A percentile compares a stretch with the other conserved stretches of the same genome.
phyloP scores from a whole-genome alignment of 2,797 vertebrate genomes.

The Lagocephalus sceleratus region DNA sequence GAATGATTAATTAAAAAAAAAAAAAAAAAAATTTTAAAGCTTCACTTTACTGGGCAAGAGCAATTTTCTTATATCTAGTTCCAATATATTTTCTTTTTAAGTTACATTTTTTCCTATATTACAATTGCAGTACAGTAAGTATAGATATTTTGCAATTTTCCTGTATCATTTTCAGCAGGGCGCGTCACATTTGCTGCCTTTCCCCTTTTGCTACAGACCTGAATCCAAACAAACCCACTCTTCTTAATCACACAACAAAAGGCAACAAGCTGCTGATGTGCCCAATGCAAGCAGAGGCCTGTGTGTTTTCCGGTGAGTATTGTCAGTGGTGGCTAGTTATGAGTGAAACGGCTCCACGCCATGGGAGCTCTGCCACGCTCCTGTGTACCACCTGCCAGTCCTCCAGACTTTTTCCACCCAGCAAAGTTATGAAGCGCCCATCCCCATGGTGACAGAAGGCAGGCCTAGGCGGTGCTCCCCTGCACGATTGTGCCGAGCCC shows the following conservation, averaged over 20 bases:
- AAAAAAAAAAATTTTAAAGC: too few species aligned
- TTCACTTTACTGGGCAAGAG: too few species aligned
- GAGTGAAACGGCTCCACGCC: constrained; percentile 54
- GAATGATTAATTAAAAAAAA: too few species aligned
- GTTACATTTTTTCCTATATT: too few species aligned
- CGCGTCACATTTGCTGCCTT: constrained; percentile 2
- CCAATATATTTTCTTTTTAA: too few species aligned
- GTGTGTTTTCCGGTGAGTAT: constrained; percentile 59
- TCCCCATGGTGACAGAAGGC: constrained; percentile 77
- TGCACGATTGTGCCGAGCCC: constrained; percentile 43
- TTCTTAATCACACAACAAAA: constrained; percentile 25
- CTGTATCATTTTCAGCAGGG: constrained; percentile 3
- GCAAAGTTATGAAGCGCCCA: constrained; percentile 69
- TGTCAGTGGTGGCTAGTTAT: constrained; percentile 51
- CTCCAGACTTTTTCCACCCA: constrained; percentile 76
- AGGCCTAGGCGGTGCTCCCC: constrained; percentile 69
- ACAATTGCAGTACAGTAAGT: too few species aligned
- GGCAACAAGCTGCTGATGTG: constrained; percentile 43
- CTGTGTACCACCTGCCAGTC: constrained; percentile 79
- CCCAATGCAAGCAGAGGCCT: constrained; percentile 51
- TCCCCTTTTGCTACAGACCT: constrained; percentile 4
- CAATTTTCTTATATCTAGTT: too few species aligned
- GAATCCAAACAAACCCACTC: constrained; percentile 13
- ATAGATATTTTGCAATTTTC: not conserved
- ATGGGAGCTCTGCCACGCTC: constrained; percentile 68